phyloP scores from a whole-genome alignment of 2,797 vertebrate species.

The Hypotaenidia okinawae region DNA sequence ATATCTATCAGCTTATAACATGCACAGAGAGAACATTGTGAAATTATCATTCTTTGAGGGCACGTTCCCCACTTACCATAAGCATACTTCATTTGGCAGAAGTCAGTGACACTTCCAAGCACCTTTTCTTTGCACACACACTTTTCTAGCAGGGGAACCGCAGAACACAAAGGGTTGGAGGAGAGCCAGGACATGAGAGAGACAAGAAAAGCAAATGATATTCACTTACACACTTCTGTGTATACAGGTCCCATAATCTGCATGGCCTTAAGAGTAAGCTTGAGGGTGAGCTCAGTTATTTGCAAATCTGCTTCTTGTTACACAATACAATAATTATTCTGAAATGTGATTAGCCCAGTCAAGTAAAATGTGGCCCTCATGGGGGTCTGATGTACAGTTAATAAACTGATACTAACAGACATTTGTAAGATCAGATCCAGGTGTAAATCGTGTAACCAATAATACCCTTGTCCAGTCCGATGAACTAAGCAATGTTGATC shows the following conservation, averaged over 20 bases:
- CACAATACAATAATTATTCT: not conserved
- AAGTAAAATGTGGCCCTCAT: not conserved
- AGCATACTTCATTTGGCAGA: constrained; percentile 88
- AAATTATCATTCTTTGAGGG: not conserved
- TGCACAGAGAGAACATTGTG: not conserved
- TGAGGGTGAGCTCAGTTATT: constrained; percentile 27
- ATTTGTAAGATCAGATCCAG: constrained; percentile 12
- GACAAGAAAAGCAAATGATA: not conserved
- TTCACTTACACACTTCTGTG: not conserved
- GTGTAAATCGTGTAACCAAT: not conserved
- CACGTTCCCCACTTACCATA: constrained; percentile 82
- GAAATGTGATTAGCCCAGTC: not conserved
- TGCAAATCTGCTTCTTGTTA: constrained; percentile 24
- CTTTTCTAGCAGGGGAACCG: constrained; percentile 79
- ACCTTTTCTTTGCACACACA: constrained; percentile 89
- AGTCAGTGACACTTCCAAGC: constrained; percentile 81
- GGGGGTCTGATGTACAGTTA: not conserved
- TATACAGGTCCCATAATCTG: not conserved
- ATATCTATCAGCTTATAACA: not conserved
- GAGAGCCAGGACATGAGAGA: not conserved
- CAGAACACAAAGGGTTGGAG: constrained; percentile 5
- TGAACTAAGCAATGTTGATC: not conserved
- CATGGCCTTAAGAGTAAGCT: not conserved
- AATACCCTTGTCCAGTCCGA: not conserved
- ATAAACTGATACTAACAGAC: not conserved